A percentile compares a stretch with the other conserved stretches of the same genome.
Conservation (phyloP, 2,888 invertebrate species). For the Agrenia bidenticulata region DNA sequence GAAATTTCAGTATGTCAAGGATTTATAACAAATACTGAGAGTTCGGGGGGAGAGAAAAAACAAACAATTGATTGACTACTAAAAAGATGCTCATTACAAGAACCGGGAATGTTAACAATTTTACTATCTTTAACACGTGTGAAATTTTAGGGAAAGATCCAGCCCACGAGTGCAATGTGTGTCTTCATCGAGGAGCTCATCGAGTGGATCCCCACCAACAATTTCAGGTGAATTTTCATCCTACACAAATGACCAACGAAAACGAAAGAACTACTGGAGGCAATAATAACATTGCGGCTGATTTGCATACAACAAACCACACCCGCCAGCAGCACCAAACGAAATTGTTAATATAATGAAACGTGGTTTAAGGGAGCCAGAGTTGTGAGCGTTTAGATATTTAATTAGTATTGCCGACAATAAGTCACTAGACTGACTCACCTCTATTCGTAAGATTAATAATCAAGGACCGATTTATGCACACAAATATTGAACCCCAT, state of each 20-base stretch:
- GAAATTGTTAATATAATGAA: background rate
- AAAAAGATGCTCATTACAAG: background rate
- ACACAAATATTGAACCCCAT: background rate
- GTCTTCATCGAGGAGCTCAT: slow-evolving; percentile 42
- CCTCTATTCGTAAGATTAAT: background rate
- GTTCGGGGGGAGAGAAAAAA: slow-evolving; percentile 11
- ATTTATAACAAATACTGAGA: slow-evolving; percentile 15
- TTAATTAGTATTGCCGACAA: background rate
- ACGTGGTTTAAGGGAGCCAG: background rate
- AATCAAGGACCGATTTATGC: background rate
- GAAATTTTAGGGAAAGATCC: slow-evolving; percentile 30
- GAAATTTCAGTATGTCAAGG: slow-evolving; percentile 13
- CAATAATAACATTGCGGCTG: slow-evolving; percentile 3
- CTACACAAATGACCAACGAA: background rate
- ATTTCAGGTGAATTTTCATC: slow-evolving; percentile 1
- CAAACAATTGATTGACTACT: slow-evolving; percentile 11
- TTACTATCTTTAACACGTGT: background rate
- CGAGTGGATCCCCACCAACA: slow-evolving; percentile 8
- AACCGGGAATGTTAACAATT: slow-evolving; percentile 25
- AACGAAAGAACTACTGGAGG: background rate
- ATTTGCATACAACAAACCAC: background rate
- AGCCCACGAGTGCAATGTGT: slow-evolving; percentile 53
- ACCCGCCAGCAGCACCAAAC: slow-evolving; percentile 10
- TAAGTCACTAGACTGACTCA: slow-evolving; percentile 3
- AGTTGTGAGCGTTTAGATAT: slow-evolving; percentile 4